Conservation (phyloP, 2,888 invertebrate genomes). For the Hydrotaea diabolus region DNA sequence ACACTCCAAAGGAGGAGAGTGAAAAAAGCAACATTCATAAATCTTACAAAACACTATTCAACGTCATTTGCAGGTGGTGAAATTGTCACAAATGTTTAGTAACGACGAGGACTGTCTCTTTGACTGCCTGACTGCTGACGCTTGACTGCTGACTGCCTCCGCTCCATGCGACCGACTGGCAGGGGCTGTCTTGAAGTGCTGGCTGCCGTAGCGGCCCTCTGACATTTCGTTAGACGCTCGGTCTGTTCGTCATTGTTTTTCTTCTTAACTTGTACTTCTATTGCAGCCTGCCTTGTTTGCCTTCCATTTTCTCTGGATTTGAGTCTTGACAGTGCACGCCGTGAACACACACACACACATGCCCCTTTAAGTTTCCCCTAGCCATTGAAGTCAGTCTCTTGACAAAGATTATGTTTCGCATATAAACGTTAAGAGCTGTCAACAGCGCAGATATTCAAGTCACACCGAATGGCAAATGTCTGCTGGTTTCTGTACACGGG, state of each 20-base stretch:
- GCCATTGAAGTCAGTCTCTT: conserved; percentile 55
- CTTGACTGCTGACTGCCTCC: conserved; percentile 14
- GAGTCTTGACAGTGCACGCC: conserved; percentile 19
- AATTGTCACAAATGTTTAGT: conserved; percentile 65
- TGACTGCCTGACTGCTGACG: conserved; percentile 46
- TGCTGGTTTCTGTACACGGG: background rate
- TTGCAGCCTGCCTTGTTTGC: background rate
- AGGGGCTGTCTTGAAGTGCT: conserved; percentile 2
- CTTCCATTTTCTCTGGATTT: conserved; percentile 32
- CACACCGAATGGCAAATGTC: conserved; percentile 39
- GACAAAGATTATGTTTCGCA: conserved; percentile 65
- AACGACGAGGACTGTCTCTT: conserved; percentile 58
- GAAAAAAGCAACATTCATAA: conserved; percentile 51
- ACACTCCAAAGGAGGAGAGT: background rate
- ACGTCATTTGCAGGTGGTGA: conserved; percentile 66
- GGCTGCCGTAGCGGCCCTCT: conserved; percentile 29
- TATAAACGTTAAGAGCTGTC: conserved; percentile 67
- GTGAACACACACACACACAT: conserved; percentile 33
- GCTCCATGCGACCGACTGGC: background rate
- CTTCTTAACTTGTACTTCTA: background rate
- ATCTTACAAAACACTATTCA: conserved; percentile 63
- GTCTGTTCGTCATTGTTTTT: conserved; percentile 17
- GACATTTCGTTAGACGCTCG: conserved; percentile 35
- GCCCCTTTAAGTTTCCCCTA: conserved; percentile 40
- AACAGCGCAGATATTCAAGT: conserved; percentile 55